Evolutionary conservation across 2,888 invertebrate genomes (phyloP).

Genomic region (Apomyelois bistriatella): DNA sequence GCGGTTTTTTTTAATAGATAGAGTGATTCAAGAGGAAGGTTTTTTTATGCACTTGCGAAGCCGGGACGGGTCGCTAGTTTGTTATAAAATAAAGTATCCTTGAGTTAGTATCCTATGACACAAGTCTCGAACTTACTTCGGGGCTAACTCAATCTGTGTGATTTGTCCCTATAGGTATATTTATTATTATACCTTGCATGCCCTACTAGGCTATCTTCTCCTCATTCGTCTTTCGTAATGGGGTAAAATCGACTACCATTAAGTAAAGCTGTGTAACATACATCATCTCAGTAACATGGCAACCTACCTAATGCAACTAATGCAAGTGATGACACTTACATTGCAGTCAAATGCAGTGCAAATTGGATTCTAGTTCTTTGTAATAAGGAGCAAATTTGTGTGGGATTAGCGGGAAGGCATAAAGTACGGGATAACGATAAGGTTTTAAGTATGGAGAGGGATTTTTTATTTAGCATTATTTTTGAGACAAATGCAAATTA

Average conservation of each 20-base stretch:
- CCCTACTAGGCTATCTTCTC: too few species aligned
- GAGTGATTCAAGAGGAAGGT: too few species aligned
- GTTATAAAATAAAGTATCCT: too few species aligned
- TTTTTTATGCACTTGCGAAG: too few species aligned
- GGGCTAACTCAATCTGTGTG: too few species aligned
- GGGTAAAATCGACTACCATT: not conserved
- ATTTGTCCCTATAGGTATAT: too few species aligned
- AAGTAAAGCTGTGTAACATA: slow-evolving; percentile 5
- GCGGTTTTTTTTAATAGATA: too few species aligned
- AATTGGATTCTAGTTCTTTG: not conserved
- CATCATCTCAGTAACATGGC: slow-evolving; percentile 4
- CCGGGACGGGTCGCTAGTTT: too few species aligned
- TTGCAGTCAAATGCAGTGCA: not conserved
- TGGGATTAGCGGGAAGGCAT: not conserved
- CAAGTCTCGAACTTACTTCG: too few species aligned
- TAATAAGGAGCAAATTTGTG: not conserved
- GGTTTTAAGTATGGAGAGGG: not conserved
- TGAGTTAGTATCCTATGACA: too few species aligned
- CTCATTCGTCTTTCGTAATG: slow-evolving; percentile 5
- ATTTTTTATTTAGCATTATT: not conserved
- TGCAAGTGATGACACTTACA: slow-evolving; percentile 6
- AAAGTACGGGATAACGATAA: not conserved
- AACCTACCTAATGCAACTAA: slow-evolving; percentile 5
- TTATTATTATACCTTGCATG: too few species aligned
- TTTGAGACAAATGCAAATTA: not conserved